These are phyloP conservation scores for Hypomecis punctinalis DNA, from an alignment of 2,888 invertebrate genomes.

Conservation along the genomic window DNA sequence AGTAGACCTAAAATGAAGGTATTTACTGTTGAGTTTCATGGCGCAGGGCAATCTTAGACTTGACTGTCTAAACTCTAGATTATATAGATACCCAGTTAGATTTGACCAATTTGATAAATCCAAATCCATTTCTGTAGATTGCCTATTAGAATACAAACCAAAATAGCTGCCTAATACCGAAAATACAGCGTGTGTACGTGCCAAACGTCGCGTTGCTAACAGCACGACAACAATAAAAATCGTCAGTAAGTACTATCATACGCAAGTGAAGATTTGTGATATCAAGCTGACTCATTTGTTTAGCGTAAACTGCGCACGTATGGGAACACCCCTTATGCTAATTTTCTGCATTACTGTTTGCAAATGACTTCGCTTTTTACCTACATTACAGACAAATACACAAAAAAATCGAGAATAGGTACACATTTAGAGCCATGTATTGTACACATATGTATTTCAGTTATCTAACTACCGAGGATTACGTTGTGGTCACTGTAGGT, in stretches of 20 bases:
- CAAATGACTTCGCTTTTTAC: not conserved
- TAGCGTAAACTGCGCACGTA: constrained; percentile 57
- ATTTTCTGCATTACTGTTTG: constrained; percentile 29
- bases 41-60: no score
- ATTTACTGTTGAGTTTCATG: no score
- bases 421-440: no score
- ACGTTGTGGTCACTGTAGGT: no score
- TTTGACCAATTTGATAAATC: no score
- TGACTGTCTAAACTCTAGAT: no score
- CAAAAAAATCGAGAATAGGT: not conserved
- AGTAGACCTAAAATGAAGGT: no score
- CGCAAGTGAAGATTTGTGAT: constrained; percentile 55
- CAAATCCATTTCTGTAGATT: no score
- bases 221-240: constrained; percentile 57
- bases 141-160: no score
- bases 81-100: no score
- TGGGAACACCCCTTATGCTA: constrained; percentile 52
- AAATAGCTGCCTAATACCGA: not conserved
- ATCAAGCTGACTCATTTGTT: constrained; percentile 57
- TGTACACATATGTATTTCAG: no score
- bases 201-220: constrained; percentile 52
- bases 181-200: constrained; percentile 62
- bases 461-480: no score
- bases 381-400: not conserved
- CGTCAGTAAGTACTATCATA: constrained; percentile 5